A percentile compares a stretch with the other conserved stretches of the same genome.
Evolutionary conservation across 2,113 vertebrate genomes (phyloP).

Genomic region (Fulmarus glacialis): DNA sequence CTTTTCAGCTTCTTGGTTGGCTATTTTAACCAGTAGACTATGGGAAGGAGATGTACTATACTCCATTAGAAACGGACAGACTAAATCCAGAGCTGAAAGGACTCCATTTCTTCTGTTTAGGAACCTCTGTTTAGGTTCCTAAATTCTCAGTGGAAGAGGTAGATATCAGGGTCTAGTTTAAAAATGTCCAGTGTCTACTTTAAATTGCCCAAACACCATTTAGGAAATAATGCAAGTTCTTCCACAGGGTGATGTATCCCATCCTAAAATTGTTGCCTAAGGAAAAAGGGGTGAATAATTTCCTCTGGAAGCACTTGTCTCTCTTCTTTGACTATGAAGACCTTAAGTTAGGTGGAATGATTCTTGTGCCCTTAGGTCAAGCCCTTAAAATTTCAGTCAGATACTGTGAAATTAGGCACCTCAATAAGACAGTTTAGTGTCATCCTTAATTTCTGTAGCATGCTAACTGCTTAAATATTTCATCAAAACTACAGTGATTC

Average conservation of each 20-base stretch:
- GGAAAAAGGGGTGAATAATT: background rate
- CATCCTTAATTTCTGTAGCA: background rate
- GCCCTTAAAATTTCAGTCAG: background rate
- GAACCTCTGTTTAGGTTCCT: background rate
- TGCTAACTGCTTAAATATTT: background rate
- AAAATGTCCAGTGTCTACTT: background rate
- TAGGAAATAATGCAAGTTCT: background rate
- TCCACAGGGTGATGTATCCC: background rate
- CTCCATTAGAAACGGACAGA: background rate
- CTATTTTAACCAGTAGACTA: background rate
- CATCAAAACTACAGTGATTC: background rate
- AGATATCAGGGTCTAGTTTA: background rate
- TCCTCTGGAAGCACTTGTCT: background rate
- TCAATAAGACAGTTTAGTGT: accelerated
- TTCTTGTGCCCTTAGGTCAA: background rate
- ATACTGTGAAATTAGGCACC: background rate
- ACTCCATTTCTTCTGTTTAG: background rate
- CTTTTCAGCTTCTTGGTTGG: background rate
- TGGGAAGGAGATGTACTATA: background rate
- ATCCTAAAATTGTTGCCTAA: background rate
- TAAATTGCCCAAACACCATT: background rate
- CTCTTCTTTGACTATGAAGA: background rate
- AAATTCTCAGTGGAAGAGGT: background rate
- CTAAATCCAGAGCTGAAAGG: background rate
- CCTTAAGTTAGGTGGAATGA: background rate